These are phyloP conservation scores for Leptothorax acervorum DNA, from an alignment of 2,888 invertebrate genomes.

Conservation along the genomic window DNA sequence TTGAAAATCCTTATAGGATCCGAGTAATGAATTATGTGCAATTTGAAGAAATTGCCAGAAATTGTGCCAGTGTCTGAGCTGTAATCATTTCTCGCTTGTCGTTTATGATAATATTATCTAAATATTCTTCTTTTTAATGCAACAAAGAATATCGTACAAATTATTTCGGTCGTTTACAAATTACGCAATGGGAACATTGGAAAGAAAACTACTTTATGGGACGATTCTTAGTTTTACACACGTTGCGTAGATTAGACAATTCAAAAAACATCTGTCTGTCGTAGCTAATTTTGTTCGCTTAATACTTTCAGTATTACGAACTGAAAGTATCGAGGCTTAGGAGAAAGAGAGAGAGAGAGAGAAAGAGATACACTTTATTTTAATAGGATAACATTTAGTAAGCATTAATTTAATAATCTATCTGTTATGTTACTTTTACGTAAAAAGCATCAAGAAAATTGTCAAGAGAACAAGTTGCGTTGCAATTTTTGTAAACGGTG, in stretches of 20 bases:
- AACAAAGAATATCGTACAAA: slow-evolving; percentile 50
- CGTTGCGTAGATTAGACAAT: slow-evolving; percentile 26
- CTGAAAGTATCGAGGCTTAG: slow-evolving; percentile 42
- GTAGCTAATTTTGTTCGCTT: slow-evolving; percentile 26
- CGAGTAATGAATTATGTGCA: slow-evolving; percentile 68
- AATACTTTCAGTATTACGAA: slow-evolving; percentile 43
- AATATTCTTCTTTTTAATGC: slow-evolving; percentile 45
- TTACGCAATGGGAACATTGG: slow-evolving; percentile 73
- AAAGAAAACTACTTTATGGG: slow-evolving; percentile 26
- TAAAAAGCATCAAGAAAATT: slow-evolving; percentile 1
- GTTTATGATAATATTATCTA: slow-evolving; percentile 59
- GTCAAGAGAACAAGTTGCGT: slow-evolving; percentile 22
- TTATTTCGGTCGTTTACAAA: slow-evolving; percentile 71
- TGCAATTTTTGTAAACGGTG: slow-evolving; percentile 29
- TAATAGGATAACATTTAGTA: slow-evolving; percentile 32
- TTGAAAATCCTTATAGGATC: slow-evolving; percentile 66
- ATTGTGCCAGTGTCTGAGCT: slow-evolving; percentile 73
- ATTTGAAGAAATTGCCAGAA: slow-evolving; percentile 63
- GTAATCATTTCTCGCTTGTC: slow-evolving; percentile 62
- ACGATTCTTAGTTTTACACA: slow-evolving; percentile 16
- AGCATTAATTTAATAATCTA: slow-evolving; percentile 29
- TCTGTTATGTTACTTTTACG: slow-evolving; percentile 17
- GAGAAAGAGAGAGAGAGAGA: not conserved
- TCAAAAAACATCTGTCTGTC: slow-evolving; percentile 33
- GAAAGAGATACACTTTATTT: slow-evolving; percentile 10